phyloP scores from a whole-genome alignment of 1,140 invertebrate genomes.

The Agrypnia vestita region DNA sequence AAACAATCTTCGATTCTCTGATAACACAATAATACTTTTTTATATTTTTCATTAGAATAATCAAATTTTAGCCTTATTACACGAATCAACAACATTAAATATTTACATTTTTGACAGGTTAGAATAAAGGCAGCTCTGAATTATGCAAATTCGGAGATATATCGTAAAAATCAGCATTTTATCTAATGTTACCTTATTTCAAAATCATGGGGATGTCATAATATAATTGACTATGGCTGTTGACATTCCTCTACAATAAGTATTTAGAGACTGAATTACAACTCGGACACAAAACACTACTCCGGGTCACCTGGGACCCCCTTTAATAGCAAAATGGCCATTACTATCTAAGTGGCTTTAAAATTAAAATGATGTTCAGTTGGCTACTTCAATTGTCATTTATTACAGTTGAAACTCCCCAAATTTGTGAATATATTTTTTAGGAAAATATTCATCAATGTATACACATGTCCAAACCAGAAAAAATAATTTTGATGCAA shows the following conservation, averaged over 20 bases:
- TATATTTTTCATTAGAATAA: conserved; percentile 5
- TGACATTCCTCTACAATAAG: conserved; percentile 21
- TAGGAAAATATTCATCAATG: no score
- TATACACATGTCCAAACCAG: no score
- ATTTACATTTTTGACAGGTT: conserved; percentile 38
- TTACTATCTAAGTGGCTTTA: no score
- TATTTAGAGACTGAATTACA: no score
- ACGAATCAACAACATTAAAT: conserved; percentile 39
- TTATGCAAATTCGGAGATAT: conserved; percentile 34
- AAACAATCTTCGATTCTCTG: not conserved
- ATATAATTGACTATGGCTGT: conserved; percentile 38
- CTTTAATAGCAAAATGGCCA: no score
- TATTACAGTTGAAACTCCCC: no score
- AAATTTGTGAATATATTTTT: no score
- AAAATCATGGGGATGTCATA: conserved; percentile 14
- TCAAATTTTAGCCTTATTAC: conserved; percentile 32
- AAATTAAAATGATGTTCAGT: no score
- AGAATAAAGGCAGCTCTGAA: conserved; percentile 41
- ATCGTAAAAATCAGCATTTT: conserved; percentile 10
- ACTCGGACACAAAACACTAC: no score
- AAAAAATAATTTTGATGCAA: no score
- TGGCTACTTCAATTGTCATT: no score
- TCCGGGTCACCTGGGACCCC: no score
- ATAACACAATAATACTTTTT: conserved; percentile 16
- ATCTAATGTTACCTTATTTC: conserved; percentile 16